Percentiles rank a stretch among this genome's conserved stretches.
These are phyloP conservation scores for Pseudomyrmex cubaensis DNA, from an alignment of 1,140 invertebrate genomes.

Conservation along the genomic window DNA sequence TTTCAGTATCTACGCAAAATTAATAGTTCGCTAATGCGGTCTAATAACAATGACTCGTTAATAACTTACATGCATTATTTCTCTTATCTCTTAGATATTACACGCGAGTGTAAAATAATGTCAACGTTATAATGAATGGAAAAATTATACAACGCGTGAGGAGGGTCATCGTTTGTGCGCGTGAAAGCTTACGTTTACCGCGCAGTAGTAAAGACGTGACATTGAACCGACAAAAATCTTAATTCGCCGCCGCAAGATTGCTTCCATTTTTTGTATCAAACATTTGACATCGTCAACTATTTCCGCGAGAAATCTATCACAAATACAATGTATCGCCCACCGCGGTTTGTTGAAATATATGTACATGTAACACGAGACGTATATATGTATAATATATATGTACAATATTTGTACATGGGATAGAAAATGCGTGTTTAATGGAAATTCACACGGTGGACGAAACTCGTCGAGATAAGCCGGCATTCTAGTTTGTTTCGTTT, in stretches of 20 bases:
- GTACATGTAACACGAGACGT: not conserved
- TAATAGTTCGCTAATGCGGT: no score
- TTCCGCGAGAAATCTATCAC: not conserved
- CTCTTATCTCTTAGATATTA: not conserved
- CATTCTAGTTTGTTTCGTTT: conserved; percentile 32
- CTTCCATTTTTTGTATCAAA: not conserved
- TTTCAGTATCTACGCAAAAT: no score
- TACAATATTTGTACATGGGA: not conserved
- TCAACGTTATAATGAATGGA: not conserved
- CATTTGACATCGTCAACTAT: not conserved
- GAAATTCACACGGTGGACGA: conserved; percentile 10
- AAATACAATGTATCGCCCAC: not conserved
- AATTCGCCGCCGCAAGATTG: not conserved
- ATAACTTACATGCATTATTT: no score
- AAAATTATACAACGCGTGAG: no score
- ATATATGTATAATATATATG: not conserved
- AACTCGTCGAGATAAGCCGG: conserved; percentile 36
- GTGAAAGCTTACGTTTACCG: not conserved
- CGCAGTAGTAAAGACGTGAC: conserved; percentile 10
- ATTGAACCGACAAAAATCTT: not conserved
- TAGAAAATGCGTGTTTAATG: conserved; percentile 8
- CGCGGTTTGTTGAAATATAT: not conserved
- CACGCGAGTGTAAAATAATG: not conserved
- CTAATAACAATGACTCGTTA: no score
- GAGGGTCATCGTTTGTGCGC: no score